Base-by-base conservation (phyloP, 1,140 invertebrate species). In the Drosophila ambigua region DNA sequence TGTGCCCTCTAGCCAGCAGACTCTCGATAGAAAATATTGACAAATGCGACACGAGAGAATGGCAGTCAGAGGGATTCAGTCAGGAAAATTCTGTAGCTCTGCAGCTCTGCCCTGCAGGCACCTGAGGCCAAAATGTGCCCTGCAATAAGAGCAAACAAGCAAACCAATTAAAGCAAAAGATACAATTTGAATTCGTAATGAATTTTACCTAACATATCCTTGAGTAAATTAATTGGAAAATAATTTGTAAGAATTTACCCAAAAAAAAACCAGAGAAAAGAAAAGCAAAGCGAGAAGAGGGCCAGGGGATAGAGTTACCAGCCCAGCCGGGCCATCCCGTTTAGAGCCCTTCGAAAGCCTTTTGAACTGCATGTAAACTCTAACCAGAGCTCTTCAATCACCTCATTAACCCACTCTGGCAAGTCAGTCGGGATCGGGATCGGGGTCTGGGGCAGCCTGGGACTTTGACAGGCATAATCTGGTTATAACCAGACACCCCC, bases 91-190 rank as follows among this genome's bases (percentile, higher is more conserved):
- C 46, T 63, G 46, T 50, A 16, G 16, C 16, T 16, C 16, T 16
- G 16, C 16, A 16, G 16, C 16, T 16, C 46, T 63, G 46, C 50
- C 58, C 63, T 39, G 11, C 8, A 11, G 26, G 72, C 81, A 85
- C 82, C 82, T 87, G 82, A 87, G 82, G 82, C 82, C 31, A 67
- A 72, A 59, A 61, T 62, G 73, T 53, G 53, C 20, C 46, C 68
- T 45, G 60, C 48, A 64, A 72, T 72, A 59, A 68, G 52, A 85
- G 79, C 83, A 82, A 88, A 87, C 82, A 87, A 88, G 83, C 77
- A 53, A 82, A 81, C 83, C 83, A 87, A 88, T 87, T 87, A 87
- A 85, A 76, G 66, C 71, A 83, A 67, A 85, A 87, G 71, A 88
- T 88, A 88, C 79, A 83, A 76, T 78, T 85, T 79, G 79, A 88